These are phyloP conservation scores for Argyrosomus regius DNA, from an alignment of 2,797 vertebrate species.

Conservation along the genomic window DNA sequence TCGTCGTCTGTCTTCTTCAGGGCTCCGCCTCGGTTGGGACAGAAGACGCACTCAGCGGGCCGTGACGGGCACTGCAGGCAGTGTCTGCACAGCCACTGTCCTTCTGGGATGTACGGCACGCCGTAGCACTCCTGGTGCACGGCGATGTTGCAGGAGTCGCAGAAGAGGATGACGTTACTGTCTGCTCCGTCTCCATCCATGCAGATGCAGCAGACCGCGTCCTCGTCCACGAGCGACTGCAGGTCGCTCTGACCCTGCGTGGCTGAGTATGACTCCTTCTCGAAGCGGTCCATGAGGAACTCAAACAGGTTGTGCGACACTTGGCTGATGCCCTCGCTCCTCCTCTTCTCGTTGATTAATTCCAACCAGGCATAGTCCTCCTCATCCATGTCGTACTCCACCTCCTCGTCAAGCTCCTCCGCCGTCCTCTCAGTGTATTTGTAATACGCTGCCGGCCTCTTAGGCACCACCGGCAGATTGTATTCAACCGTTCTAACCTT, in stretches of 20 bases:
- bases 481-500: constrained; percentile 95
- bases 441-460: constrained; percentile 90
- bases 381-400: constrained; percentile 99
- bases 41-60: constrained; percentile 94
- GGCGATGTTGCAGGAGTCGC: constrained; percentile 96
- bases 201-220: constrained; percentile 98
- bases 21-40: constrained; percentile 96
- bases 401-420: constrained; percentile 95
- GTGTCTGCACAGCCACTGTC: constrained; percentile 97
- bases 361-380: constrained; percentile 98
- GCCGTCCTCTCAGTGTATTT: constrained; percentile 92
- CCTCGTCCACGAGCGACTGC: constrained; percentile 94
- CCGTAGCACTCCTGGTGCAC: constrained; percentile 99
- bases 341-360: constrained; percentile 94
- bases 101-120: constrained; percentile 97
- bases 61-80: constrained; percentile 93
- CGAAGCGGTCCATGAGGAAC: constrained; percentile 98
- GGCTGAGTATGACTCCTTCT: constrained; percentile 94
- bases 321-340: constrained; percentile 91
- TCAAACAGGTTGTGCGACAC: constrained; percentile 97
- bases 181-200: constrained; percentile 99
- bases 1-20: constrained; percentile 98
- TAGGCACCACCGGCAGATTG: constrained; percentile 94
- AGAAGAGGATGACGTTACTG: constrained; percentile 98
- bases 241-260: constrained; percentile 91